Percentiles rank a stretch among this genome's conserved stretches.
Evolutionary conservation across 2,797 vertebrate species (phyloP).

Genomic region (Anisognathus igniventris): DNA sequence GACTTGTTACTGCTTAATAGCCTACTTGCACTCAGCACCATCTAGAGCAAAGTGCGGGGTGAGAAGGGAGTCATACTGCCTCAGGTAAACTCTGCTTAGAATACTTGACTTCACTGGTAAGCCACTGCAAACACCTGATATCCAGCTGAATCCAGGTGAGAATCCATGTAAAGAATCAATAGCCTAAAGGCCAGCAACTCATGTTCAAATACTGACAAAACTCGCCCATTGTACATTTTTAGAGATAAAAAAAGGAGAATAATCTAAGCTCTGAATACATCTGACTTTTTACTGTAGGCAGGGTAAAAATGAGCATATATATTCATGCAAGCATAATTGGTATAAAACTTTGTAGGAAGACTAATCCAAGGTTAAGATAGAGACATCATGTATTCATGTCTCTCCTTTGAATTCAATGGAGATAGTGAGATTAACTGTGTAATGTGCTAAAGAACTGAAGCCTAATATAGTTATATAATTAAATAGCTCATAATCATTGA

Average conservation of each 20-base stretch:
- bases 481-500: background rate
- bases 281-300: background rate
- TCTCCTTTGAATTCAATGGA: background rate
- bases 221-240: background rate
- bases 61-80: background rate
- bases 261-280: background rate
- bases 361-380: background rate
- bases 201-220: background rate
- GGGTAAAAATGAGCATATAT: background rate
- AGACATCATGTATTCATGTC: background rate
- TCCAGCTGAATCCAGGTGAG: background rate
- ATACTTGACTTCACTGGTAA: background rate
- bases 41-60: accelerated
- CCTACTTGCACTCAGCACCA: background rate
- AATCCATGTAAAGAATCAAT: background rate
- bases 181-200: background rate
- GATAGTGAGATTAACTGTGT: background rate
- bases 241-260: background rate
- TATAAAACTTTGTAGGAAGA: background rate
- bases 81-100: background rate
- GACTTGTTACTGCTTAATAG: background rate
- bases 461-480: background rate
- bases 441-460: background rate
- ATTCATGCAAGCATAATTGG: background rate
- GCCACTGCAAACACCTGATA: background rate